These are phyloP conservation scores for Scaptomyza reducta DNA, from an alignment of 2,888 invertebrate genomes.

Conservation along the genomic window DNA sequence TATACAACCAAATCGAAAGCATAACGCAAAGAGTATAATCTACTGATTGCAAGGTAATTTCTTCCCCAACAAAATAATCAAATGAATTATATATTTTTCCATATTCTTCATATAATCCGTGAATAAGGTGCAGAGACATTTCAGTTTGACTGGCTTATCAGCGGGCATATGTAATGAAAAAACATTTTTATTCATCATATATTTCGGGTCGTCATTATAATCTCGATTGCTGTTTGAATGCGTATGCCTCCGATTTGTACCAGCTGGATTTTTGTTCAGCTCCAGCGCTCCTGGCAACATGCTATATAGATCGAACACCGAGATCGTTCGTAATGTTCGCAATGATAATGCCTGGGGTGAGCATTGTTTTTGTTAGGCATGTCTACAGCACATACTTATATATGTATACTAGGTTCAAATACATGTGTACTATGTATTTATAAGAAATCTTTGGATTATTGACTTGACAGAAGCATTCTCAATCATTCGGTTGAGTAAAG, in stretches of 20 bases:
- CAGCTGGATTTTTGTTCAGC: constrained; percentile 18
- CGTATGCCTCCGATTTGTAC: constrained; percentile 1
- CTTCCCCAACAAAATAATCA: not conserved
- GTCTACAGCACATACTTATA: not conserved
- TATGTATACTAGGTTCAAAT: too few relatives aligned
- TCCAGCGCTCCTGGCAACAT: constrained; percentile 42
- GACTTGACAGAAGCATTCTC: constrained; percentile 33
- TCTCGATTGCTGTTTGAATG: not conserved
- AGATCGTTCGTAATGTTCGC: constrained; percentile 30
- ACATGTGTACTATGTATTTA: constrained; percentile 30
- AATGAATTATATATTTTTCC: not conserved
- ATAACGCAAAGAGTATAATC: constrained; percentile 23
- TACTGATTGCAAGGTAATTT: constrained; percentile 10
- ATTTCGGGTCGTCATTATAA: not conserved
- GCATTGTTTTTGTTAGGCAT: constrained; percentile 16
- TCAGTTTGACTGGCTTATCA: constrained; percentile 17
- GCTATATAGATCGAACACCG: constrained; percentile 9
- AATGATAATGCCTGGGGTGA: constrained; percentile 29
- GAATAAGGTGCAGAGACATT: not conserved
- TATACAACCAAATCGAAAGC: not conserved
- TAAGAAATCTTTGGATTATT: constrained; percentile 49
- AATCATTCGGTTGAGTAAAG: constrained; percentile 47
- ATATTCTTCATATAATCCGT: not conserved
- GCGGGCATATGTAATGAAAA: not conserved
- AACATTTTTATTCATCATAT: too few relatives aligned